Evolutionary conservation across 1,140 invertebrate genomes (phyloP), one percentile per base, ranked within the genome.

Genomic region (Saccostrea echinata): DNA sequence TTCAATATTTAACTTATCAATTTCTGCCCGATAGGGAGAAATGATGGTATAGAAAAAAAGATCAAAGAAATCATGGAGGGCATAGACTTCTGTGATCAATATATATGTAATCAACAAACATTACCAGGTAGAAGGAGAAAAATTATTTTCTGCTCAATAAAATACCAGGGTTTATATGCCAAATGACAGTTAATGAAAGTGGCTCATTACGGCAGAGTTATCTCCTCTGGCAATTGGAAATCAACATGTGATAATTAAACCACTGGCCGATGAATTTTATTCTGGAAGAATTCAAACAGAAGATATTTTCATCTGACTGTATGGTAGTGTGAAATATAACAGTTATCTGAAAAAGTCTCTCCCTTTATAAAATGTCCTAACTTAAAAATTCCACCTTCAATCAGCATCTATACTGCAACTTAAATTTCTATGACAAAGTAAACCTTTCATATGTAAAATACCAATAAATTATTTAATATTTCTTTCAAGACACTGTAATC

Each of bases 11-110:
- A 61, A 61, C 55, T 43, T 61, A 61, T n/a, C 18, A 21, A 21
- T 61, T 18, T 18, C 68, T 33, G 68, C 68, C 68, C 12, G 11
- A 76, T 76, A 76, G 16, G 13, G 27, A 30, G 68, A 76, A 16
- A 76, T 18, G 13, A 76, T 30, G 27, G 12, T 13, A 13, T 16
- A 30, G 27, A 27, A 30, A 27, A 30, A 76, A 76, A 76, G 8
- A 76, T 76, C 68, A 76, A 76, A 76, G 68, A 76, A 76, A 76
- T 35, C 3, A 35, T 33, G 9, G 68, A 11, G 33, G 68, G 68
- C 68, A 76, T 76, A 16, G 13, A 35, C 68, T 30, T 13, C 27
- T 33, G 12, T 76, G 13, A 76, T 76, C 68, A 33, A 16, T 76
- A 76, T n/a, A n/a, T 76, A 71, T 27, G 21, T 13, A 27, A 71